Conservation (phyloP, 2,888 invertebrate species). For the Lasioglossum pauxillum region DNA sequence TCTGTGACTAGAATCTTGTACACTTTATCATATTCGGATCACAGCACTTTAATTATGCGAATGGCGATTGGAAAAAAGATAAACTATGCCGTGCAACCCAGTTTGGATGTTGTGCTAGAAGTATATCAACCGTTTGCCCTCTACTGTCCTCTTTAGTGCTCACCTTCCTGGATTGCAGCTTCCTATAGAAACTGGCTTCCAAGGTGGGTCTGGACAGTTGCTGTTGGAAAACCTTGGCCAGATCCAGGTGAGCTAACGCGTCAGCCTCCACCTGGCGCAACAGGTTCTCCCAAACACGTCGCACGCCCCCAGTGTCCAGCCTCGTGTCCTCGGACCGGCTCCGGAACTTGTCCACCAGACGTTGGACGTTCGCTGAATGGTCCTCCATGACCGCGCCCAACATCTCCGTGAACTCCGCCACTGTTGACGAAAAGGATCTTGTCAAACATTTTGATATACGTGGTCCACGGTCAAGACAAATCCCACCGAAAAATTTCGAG, state of each 20-base stretch:
- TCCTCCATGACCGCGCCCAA: slow-evolving; percentile 95
- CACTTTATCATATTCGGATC: neutral
- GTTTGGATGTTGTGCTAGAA: neutral
- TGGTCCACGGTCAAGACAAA: neutral
- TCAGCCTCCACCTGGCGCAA: slow-evolving; percentile 96
- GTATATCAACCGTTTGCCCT: neutral
- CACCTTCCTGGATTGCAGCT: slow-evolving; percentile 94
- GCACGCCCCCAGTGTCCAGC: slow-evolving; percentile 93
- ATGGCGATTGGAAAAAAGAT: neutral
- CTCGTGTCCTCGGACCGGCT: slow-evolving; percentile 94
- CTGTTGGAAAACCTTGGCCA: slow-evolving; percentile 89
- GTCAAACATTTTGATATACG: neutral
- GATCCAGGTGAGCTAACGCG: slow-evolving; percentile 93
- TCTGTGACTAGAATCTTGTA: neutral
- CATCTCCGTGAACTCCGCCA: slow-evolving; percentile 96
- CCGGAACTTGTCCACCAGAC: slow-evolving; percentile 93
- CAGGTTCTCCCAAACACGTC: slow-evolving; percentile 95
- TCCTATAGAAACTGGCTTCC: slow-evolving; percentile 95
- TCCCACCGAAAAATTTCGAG: neutral
- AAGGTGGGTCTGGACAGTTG: slow-evolving; percentile 92
- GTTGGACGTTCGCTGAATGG: slow-evolving; percentile 94
- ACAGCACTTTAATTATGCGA: neutral
- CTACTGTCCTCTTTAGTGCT: slow-evolving; percentile 30
- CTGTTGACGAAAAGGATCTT: slow-evolving; percentile 77
- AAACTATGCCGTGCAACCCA: neutral